Evolutionary conservation across 2,797 vertebrate genomes (phyloP), one percentile per base, ranked within the genome.

Genomic region (Micropoecilia bifurca): DNA sequence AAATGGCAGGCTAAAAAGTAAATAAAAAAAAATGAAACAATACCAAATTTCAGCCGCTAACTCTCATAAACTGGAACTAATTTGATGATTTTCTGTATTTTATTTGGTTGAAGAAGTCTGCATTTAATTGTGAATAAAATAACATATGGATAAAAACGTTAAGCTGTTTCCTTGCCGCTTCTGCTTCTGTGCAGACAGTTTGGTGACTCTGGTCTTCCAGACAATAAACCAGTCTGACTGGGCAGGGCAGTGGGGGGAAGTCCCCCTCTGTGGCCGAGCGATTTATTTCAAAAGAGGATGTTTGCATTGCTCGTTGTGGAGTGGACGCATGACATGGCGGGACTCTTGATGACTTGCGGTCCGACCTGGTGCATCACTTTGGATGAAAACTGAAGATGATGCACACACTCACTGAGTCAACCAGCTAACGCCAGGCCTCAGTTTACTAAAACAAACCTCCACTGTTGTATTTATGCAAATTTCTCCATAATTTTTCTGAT

Each of bases 241-340:
- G 88, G 86, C 83, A 50, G 79, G 88, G 82, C 85, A 53, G 76
- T 0, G 18, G 41, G 45, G 83, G 89, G 86, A 91, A 92, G 86
- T 94, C 92, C 93, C 92, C 87, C 87, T 87, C 77, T 89, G 91
- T 84, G 92, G 89, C 75, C 30, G 47, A 57, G 66, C 76, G 83
- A 89, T 86, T 89, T 83, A 86, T 83, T 82, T 45, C 75, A 86
- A 80, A 81, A 75, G 83, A 75, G 89, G 88, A 90, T 88, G 85
- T 91, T 89, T 90, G 89, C 85, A 53, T 79, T 75, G 20, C 39
- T 71, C 41, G 41, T 75, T 79, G 48, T 55, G 78, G 28, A 84
- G 77, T 78, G 46, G 47, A 74, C 75, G 76, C 76, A 89, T 90
- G 88, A 92, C 87, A 46, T 68, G 36, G 87, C 83, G 39, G 2